phyloP scores from a whole-genome alignment of 2,113 vertebrate species.

The Pteropus alecto region DNA sequence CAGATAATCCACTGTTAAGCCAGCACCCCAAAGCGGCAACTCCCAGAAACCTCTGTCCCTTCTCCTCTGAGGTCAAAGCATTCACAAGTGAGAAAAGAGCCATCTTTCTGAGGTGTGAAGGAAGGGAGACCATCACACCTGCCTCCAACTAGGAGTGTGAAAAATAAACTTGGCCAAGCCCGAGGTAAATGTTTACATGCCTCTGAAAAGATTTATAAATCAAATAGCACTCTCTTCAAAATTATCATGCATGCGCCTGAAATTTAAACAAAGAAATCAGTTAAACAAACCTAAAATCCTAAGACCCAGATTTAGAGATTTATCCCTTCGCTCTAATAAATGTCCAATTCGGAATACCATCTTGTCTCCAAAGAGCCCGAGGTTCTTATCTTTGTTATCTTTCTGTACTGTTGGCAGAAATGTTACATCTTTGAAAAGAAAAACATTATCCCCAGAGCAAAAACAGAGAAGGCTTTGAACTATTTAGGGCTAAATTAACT shows the following conservation, averaged over 20 bases:
- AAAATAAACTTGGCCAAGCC: conserved; percentile 12
- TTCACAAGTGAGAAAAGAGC: neutral
- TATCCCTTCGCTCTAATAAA: conserved; percentile 29
- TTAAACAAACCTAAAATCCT: conserved; percentile 49
- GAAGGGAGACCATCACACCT: neutral
- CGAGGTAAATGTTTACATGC: neutral
- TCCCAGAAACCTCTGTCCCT: neutral
- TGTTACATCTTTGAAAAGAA: conserved; percentile 67
- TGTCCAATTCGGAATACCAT: conserved; percentile 44
- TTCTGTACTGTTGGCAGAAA: conserved; percentile 59
- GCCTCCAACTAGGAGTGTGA: neutral
- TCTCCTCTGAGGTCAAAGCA: neutral
- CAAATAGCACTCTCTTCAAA: conserved; percentile 20
- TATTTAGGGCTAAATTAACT: conserved; percentile 63
- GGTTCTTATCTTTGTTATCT: conserved; percentile 64
- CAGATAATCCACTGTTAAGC: neutral
- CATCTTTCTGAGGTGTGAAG: neutral
- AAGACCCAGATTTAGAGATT: conserved; percentile 48
- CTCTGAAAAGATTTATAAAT: conserved; percentile 48
- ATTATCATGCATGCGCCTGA: conserved; percentile 33
- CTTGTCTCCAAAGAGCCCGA: conserved; percentile 63
- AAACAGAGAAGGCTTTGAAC: conserved; percentile 67
- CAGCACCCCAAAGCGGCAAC: neutral
- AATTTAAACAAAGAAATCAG: conserved; percentile 51
- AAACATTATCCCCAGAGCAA: conserved; percentile 62